phyloP scores from a whole-genome alignment of 1,140 invertebrate species.

The Caerostris extrusa region DNA sequence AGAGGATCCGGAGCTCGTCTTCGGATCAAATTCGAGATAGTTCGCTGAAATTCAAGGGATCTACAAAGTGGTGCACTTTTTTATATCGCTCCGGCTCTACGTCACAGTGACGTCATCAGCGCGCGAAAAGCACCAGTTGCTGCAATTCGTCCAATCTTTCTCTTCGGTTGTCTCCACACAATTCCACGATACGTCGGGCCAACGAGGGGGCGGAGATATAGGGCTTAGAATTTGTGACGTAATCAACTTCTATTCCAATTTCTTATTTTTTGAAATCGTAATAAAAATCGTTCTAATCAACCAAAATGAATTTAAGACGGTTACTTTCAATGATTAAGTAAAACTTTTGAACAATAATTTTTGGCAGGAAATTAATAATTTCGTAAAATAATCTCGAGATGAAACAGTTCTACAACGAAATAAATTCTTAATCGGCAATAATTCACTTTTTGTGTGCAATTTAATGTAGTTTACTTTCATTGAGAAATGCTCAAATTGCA shows the following conservation, averaged over 20 bases:
- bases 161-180: background rate
- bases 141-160: constrained; percentile 74
- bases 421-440: too few relatives aligned
- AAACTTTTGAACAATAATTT: too few relatives aligned
- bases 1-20: constrained; percentile 1
- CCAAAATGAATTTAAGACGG: too few relatives aligned
- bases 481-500: too few relatives aligned
- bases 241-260: background rate
- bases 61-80: constrained; percentile 60
- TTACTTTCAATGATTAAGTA: too few relatives aligned
- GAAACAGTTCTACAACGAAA: too few relatives aligned
- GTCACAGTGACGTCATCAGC: constrained; percentile 71
- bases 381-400: too few relatives aligned
- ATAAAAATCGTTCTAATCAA: too few relatives aligned
- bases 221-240: background rate
- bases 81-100: constrained; percentile 43
- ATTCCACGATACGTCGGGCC: constrained; percentile 1
- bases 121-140: constrained; percentile 75
- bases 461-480: too few relatives aligned
- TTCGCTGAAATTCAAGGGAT: constrained; percentile 35
- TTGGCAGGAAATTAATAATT: too few relatives aligned
- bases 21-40: constrained; percentile 18
- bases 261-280: background rate
- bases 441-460: too few relatives aligned
- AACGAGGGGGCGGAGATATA: background rate